Percentiles rank a stretch among this genome's conserved stretches.
Conservation (phyloP, 2,888 invertebrate species). For the Sminthurinus aureus region DNA sequence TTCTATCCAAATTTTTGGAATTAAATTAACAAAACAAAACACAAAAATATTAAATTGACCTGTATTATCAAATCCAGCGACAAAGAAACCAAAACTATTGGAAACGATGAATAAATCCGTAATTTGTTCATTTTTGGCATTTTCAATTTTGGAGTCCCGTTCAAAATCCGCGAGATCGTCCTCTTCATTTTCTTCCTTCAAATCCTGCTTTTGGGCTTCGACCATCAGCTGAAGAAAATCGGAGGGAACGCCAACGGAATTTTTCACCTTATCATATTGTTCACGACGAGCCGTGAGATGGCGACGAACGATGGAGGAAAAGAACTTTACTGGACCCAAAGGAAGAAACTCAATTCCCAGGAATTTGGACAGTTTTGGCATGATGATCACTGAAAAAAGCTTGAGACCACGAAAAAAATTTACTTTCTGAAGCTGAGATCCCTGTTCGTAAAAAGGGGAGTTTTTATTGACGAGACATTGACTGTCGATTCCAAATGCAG, state of each 20-base stretch:
- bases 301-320: neutral
- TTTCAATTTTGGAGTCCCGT: constrained; percentile 23
- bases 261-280: neutral
- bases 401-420: neutral
- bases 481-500: constrained; percentile 65
- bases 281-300: neutral
- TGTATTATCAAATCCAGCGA: constrained; percentile 46
- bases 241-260: neutral
- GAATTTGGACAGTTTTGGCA: neutral
- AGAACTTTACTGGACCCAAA: neutral
- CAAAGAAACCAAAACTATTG: constrained; percentile 34
- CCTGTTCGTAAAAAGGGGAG: constrained; percentile 62
- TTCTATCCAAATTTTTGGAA: too few relatives aligned
- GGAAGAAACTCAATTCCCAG: neutral
- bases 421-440: constrained; percentile 41
- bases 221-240: constrained; percentile 45
- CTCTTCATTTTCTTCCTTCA: neutral
- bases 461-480: constrained; percentile 62
- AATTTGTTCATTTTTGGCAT: neutral
- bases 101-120: constrained; percentile 35
- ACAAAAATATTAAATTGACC: too few relatives aligned
- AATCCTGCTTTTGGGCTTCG: constrained; percentile 23
- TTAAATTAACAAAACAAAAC: too few relatives aligned
- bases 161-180: constrained; percentile 14
- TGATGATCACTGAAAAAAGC: neutral